Conservation (phyloP, 1,140 invertebrate species). For the Cephus cinctus region DNA sequence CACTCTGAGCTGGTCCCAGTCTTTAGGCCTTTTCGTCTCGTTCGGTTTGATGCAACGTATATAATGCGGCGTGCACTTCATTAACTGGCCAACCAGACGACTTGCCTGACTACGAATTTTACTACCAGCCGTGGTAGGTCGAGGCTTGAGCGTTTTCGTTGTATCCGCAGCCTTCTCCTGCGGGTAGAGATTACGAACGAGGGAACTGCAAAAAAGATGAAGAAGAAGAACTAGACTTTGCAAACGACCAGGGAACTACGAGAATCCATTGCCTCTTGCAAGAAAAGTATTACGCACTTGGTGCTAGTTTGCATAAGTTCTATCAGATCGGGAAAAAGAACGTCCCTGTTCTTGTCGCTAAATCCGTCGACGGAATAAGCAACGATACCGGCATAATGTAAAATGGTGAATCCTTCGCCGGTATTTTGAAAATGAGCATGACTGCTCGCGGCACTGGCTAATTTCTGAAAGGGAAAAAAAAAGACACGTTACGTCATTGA, state of each 20-base stretch:
- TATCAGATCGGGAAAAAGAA: constrained; percentile 72
- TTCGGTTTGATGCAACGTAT: constrained; percentile 80
- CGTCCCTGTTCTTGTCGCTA: constrained; percentile 76
- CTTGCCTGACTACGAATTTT: constrained; percentile 77
- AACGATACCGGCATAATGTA: constrained; percentile 76
- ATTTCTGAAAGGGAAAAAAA: constrained; percentile 57
- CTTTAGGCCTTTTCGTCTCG: constrained; percentile 71
- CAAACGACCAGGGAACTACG: too few relatives aligned
- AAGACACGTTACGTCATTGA: neutral
- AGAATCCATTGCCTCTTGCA: neutral
- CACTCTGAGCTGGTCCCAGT: constrained; percentile 68
- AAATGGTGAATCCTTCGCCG: constrained; percentile 65
- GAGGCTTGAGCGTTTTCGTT: constrained; percentile 57
- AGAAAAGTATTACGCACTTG: constrained; percentile 57
- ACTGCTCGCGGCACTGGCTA: constrained; percentile 54
- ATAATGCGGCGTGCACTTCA: constrained; percentile 73
- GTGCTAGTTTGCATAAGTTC: constrained; percentile 71
- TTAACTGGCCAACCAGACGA: constrained; percentile 69
- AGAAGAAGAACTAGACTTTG: too few relatives aligned
- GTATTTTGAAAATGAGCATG: constrained; percentile 66
- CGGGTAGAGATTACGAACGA: constrained; percentile 66
- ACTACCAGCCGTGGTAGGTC: constrained; percentile 70
- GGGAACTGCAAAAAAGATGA: constrained; percentile 52
- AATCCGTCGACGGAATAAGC: constrained; percentile 72
- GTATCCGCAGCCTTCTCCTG: constrained; percentile 54